phyloP scores from a whole-genome alignment of 2,113 vertebrate genomes.

The Dinomys branickii region DNA sequence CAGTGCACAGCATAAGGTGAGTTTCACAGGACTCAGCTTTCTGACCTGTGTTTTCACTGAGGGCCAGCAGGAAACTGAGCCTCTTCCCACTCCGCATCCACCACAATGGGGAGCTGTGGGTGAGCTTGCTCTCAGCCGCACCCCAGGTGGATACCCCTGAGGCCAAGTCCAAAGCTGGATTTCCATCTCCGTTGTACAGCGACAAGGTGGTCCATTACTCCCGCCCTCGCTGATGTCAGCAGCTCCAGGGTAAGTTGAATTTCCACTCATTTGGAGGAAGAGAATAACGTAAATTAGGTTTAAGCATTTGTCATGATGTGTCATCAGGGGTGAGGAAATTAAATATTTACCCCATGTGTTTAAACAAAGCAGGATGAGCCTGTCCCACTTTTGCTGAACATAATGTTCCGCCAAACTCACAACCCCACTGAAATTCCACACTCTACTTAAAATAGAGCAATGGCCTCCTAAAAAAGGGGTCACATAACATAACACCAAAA shows the following conservation, averaged over 20 bases:
- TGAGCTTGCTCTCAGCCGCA: not conserved
- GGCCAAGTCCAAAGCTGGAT: not conserved
- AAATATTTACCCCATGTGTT: not conserved
- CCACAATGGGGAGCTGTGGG: no score
- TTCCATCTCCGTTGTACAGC: not conserved
- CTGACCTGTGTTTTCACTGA: not conserved
- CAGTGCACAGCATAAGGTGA: not conserved
- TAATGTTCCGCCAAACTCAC: not conserved
- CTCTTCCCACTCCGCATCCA: not conserved
- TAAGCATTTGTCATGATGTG: not conserved
- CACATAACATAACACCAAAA: not conserved
- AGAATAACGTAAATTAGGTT: not conserved
- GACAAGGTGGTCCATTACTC: not conserved
- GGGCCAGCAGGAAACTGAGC: not conserved
- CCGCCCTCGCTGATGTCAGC: not conserved
- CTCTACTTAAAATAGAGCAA: not conserved
- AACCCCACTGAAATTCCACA: not conserved
- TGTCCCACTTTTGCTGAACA: not conserved
- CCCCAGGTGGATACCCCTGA: no score
- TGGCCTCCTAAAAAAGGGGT: not conserved
- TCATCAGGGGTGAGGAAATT: not conserved
- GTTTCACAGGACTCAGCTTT: not conserved
- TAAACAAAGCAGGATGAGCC: not conserved
- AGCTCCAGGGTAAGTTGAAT: not conserved
- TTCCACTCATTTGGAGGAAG: not conserved